Conservation (phyloP, 2,113 vertebrate species). For the Meles meles region DNA sequence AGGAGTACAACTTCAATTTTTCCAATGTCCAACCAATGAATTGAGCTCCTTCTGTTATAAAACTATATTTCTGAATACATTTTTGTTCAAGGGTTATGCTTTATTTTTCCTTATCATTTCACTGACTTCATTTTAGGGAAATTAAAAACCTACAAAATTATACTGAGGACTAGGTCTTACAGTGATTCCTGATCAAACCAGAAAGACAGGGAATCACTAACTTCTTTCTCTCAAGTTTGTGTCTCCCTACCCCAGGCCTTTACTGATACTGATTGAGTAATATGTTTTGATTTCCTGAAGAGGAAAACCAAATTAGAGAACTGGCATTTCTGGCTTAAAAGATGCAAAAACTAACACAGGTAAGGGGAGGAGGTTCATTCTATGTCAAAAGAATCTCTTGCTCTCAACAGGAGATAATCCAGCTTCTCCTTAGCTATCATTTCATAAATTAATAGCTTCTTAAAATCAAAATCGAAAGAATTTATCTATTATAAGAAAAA, state of each 20-base stretch:
- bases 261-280: constrained; percentile 43
- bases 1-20: constrained; percentile 64
- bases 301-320: constrained; percentile 67
- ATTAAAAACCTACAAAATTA: constrained; percentile 64
- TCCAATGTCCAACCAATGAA: constrained; percentile 64
- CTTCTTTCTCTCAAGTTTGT: constrained; percentile 29
- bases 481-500: constrained; percentile 83
- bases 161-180: constrained; percentile 69
- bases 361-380: constrained; percentile 52
- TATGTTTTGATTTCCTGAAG: constrained; percentile 60
- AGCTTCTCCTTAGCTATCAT: constrained; percentile 85
- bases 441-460: constrained; percentile 88
- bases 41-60: constrained; percentile 49
- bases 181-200: constrained; percentile 60
- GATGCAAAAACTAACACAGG: constrained; percentile 54
- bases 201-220: constrained; percentile 57
- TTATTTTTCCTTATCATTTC: constrained; percentile 65
- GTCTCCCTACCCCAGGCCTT: constrained; percentile 59
- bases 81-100: constrained; percentile 66
- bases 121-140: constrained; percentile 56
- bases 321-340: constrained; percentile 67
- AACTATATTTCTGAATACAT: neutral
- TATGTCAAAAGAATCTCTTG: constrained; percentile 73
- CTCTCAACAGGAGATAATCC: constrained; percentile 84
- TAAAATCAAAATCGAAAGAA: constrained; percentile 85